A percentile compares a stretch with the other conserved stretches of the same genome.
Evolutionary conservation across 1,140 invertebrate genomes (phyloP).

Genomic region (Neoseiulus cucumeris): DNA sequence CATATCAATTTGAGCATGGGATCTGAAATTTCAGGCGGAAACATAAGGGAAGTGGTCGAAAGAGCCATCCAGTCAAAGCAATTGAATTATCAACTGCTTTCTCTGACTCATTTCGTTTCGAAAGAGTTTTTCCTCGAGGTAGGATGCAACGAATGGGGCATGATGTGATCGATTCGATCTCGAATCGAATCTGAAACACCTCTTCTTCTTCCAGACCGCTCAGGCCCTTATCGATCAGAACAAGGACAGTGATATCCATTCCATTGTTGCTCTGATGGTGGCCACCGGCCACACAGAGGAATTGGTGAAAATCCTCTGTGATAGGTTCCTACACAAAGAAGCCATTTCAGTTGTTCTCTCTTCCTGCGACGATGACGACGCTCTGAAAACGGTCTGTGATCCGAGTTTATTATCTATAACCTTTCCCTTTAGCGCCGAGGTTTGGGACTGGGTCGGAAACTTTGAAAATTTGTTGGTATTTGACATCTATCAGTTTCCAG

Average conservation of each 20-base stretch:
- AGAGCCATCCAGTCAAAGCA: background rate
- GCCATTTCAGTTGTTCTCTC: background rate
- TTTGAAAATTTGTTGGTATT: too few species aligned
- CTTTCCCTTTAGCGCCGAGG: too few species aligned
- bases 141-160: background rate
- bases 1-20: background rate
- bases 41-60: background rate
- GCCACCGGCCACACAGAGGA: background rate
- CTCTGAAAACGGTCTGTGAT: too few species aligned
- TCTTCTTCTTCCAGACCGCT: background rate
- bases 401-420: too few species aligned
- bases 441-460: too few species aligned
- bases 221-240: constrained; percentile 2
- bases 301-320: background rate
- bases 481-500: too few species aligned
- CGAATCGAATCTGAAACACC: background rate
- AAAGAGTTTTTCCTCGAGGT: constrained; percentile 7
- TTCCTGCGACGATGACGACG: too few species aligned
- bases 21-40: background rate
- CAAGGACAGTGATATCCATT: background rate
- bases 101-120: background rate
- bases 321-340: background rate
- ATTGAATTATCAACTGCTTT: background rate
- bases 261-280: background rate
- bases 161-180: background rate